Percentiles rank a stretch among this genome's conserved stretches.
Conservation (phyloP, 64 coral and sea anemone species). For the Stichodactyla helianthus region DNA sequence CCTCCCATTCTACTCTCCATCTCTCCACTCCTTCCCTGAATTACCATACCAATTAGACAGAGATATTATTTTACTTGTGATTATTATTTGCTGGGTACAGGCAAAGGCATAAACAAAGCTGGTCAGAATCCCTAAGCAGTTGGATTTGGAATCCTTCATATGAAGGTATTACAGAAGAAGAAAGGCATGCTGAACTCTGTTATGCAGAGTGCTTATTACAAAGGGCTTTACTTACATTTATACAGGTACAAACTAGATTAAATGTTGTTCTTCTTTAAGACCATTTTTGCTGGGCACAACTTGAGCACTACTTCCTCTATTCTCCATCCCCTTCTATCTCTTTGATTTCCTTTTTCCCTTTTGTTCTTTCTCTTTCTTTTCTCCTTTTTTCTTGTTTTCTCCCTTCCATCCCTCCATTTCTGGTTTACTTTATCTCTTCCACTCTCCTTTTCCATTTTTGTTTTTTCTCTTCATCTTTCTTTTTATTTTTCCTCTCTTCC, state of each 20-base stretch:
- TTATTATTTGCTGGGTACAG: conserved; percentile 26
- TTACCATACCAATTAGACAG: background rate
- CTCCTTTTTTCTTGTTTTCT: no score
- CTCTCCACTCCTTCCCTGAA: background rate
- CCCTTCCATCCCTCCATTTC: no score
- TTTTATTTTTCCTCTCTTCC: background rate
- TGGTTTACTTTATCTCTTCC: no score
- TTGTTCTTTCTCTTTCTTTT: no score
- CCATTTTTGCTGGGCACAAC: no score
- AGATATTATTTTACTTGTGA: background rate
- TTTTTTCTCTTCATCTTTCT: no score
- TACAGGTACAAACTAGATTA: conserved; percentile 67
- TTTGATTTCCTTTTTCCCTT: no score
- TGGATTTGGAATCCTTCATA: conserved; percentile 94
- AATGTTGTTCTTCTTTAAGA: no score
- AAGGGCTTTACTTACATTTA: conserved; percentile 94
- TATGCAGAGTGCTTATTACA: conserved; percentile 99
- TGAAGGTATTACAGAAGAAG: conserved; percentile 85
- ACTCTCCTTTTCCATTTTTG: no score
- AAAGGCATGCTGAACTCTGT: conserved; percentile 96
- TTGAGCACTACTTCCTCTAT: no score
- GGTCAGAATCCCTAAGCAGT: conserved; percentile 81
- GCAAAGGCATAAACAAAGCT: conserved; percentile 68
- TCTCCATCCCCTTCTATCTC: no score
- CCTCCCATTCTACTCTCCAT: no score